A percentile compares a stretch with the other conserved stretches of the same genome.
phyloP scores from a whole-genome alignment of 2,113 vertebrate species.

The Ammospiza nelsoni region DNA sequence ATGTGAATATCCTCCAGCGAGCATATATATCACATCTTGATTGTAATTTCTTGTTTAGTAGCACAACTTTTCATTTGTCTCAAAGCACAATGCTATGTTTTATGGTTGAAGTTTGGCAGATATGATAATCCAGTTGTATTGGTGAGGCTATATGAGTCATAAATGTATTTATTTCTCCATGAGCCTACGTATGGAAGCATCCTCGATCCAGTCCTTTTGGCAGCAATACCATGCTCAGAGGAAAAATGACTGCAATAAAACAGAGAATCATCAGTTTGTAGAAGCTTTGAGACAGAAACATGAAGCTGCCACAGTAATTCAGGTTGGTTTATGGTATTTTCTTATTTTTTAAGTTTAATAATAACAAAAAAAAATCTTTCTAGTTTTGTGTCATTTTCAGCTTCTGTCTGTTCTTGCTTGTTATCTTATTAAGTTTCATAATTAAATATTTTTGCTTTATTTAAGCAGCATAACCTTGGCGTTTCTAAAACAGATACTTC shows the following conservation, averaged over 20 bases:
- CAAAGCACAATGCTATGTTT: background rate
- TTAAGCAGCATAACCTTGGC: background rate
- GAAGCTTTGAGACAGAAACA: slow-evolving; percentile 32
- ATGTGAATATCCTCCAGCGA: background rate
- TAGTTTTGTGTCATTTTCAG: background rate
- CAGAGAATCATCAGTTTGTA: background rate
- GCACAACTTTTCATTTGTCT: background rate
- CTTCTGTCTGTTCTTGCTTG: background rate
- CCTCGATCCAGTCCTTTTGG: slow-evolving; percentile 58
- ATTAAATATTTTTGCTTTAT: background rate
- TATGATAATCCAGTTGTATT: slow-evolving; percentile 74
- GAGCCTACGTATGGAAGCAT: slow-evolving; percentile 42
- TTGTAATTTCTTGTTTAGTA: background rate
- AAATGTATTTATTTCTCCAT: slow-evolving; percentile 44
- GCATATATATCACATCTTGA: background rate
- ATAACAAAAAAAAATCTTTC: background rate
- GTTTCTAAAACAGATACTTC: background rate
- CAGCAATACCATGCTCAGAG: background rate
- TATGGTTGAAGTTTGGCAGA: slow-evolving; percentile 67
- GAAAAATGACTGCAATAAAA: background rate
- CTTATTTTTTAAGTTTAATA: background rate
- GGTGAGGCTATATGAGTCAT: slow-evolving; percentile 61
- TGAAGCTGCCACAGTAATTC: slow-evolving; percentile 86
- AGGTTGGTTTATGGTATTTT: slow-evolving; percentile 77
- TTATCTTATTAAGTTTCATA: background rate